A percentile compares a stretch with the other conserved stretches of the same genome.
phyloP scores from a whole-genome alignment of 2,888 invertebrate genomes.

The Rosalia funebris region DNA sequence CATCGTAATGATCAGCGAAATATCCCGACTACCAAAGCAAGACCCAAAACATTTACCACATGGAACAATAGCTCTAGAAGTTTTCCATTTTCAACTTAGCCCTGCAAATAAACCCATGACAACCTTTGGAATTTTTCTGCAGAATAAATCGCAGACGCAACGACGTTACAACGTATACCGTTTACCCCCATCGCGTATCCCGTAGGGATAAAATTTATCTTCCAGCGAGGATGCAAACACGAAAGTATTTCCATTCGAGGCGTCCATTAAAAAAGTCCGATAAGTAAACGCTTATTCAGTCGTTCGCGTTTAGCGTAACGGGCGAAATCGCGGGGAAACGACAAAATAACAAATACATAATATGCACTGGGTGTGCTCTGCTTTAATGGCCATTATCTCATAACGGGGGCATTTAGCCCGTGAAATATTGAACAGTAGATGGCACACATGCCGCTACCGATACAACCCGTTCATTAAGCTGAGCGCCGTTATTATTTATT shows the following conservation, averaged over 20 bases:
- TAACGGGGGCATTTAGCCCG: constrained; percentile 59
- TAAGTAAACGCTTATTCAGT: constrained; percentile 44
- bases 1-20: no score
- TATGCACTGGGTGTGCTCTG: constrained; percentile 55
- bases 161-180: no score
- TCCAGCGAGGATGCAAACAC: no score
- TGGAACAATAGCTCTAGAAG: no score
- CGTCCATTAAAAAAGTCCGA: constrained; percentile 17
- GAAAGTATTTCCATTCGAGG: background rate
- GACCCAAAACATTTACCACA: no score
- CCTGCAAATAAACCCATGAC: no score
- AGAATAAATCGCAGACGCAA: no score
- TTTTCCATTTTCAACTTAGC: no score
- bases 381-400: constrained; percentile 62
- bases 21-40: no score
- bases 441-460: constrained; percentile 56
- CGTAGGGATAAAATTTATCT: no score
- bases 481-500: constrained; percentile 57
- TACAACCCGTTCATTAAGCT: constrained; percentile 56
- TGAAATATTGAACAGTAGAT: constrained; percentile 61
- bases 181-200: no score
- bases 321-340: constrained; percentile 49
- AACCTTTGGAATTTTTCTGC: no score
- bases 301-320: constrained; percentile 42
- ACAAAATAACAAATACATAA: constrained; percentile 58